phyloP scores from a whole-genome alignment of 1,140 invertebrate genomes.

The Battus philenor region DNA sequence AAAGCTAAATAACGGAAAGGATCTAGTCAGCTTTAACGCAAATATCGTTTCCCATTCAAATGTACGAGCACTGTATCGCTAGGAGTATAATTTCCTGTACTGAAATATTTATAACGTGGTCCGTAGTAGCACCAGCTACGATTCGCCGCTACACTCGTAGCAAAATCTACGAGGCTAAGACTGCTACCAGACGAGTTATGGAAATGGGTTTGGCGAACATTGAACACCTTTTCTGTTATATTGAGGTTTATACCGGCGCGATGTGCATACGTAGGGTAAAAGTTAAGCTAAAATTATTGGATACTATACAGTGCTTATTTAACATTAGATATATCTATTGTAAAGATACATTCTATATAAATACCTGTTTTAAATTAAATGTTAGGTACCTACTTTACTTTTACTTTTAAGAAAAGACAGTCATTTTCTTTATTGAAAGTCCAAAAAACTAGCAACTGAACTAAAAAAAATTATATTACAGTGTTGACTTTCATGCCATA shows the following conservation, averaged over 20 bases:
- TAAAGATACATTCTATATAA: no score
- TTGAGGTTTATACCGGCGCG: constrained; percentile 21
- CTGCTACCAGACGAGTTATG: constrained; percentile 43
- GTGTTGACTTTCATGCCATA: no score
- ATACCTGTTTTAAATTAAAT: no score
- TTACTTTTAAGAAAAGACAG: no score
- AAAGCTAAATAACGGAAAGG: constrained; percentile 25
- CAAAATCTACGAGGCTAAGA: constrained; percentile 48
- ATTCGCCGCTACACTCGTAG: constrained; percentile 25
- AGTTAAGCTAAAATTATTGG: constrained; percentile 1
- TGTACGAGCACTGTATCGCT: constrained; percentile 44
- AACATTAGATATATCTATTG: no score
- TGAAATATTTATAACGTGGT: constrained; percentile 70
- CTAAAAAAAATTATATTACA: no score
- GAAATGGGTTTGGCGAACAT: constrained; percentile 45
- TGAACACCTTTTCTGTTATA: constrained; percentile 34
- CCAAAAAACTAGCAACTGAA: no score
- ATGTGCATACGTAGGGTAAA: neutral
- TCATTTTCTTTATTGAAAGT: no score
- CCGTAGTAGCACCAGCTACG: constrained; percentile 37
- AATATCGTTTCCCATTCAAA: constrained; percentile 54
- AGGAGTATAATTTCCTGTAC: constrained; percentile 67
- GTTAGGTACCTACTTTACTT: no score
- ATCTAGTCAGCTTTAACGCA: constrained; percentile 30
- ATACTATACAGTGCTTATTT: neutral